Evolutionary conservation across 1,140 invertebrate species (phyloP), one percentile per base, ranked within the genome.

Genomic region (Platyscapa corneri): DNA sequence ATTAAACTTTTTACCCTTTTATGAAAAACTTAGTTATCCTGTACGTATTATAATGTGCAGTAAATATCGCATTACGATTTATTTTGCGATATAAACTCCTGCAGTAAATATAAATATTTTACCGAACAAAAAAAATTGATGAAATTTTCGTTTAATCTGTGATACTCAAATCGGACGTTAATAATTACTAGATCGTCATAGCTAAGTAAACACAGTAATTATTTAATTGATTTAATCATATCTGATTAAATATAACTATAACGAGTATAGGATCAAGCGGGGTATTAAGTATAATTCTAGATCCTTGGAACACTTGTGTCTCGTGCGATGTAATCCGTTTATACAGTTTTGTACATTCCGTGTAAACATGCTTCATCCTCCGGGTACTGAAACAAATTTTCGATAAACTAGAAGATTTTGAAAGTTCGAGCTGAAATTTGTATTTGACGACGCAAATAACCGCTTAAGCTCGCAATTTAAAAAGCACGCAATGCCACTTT

Each of bases 201-300:
- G 18, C 34, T 37, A 6, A 7, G 18, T 42, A 74, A 42, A 42
- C 12, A 74, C 6, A n/a, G 70, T 42, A 74, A 74, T 74, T 74
- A 74, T 74, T 74, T 74, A 74, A 74, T 74, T 74, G 10, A 42
- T 74, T 39, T 42, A n/a, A 74, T n/a, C 20, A 27, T 27, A 74
- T 34, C 27, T n/a, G 39, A 39, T 74, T 39, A 42, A 42, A 42
- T 42, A n/a, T 42, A 74, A 39, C 0, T 74, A n/a, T 42, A 42
- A 74, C 32, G 42, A 74, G 23, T 70, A 23, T 23, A 37, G 14
- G 32, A 37, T 70, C 67, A 20, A 10, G 12, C 16, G 8, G 49
- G 30, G 37, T 70, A 70, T 70, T 70, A 70, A 70, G 34, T 20
- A 70, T 39, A 34, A 70, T 37, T 70, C 34, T 34, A 37, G 32